These are phyloP conservation scores for Dastarcus helophoroides DNA, from an alignment of 2,888 invertebrate genomes.

Conservation along the genomic window DNA sequence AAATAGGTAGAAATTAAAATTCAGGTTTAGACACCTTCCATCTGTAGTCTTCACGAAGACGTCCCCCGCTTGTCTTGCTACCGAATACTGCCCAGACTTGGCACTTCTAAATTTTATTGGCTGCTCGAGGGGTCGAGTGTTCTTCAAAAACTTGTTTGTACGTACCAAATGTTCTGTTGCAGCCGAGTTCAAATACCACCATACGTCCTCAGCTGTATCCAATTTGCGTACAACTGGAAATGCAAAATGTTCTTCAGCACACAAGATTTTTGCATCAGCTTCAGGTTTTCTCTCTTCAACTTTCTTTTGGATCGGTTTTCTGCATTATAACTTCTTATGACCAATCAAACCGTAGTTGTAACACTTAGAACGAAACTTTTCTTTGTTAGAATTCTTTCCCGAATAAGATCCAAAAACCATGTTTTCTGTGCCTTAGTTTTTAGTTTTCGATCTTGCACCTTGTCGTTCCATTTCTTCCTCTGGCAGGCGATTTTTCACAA, in stretches of 20 bases:
- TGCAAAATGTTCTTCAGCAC: too few relatives aligned
- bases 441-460: not conserved
- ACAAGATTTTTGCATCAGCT: not conserved
- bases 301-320: not conserved
- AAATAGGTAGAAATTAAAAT: too few relatives aligned
- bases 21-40: too few relatives aligned
- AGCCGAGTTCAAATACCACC: constrained; percentile 20
- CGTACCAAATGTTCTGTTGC: constrained; percentile 18
- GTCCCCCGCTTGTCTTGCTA: constrained; percentile 22
- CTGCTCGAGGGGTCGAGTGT: constrained; percentile 13
- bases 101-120: constrained; percentile 26
- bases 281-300: not conserved
- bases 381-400: too few relatives aligned
- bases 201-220: too few relatives aligned
- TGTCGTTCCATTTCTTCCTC: constrained; percentile 16
- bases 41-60: not conserved
- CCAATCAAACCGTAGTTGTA: not conserved
- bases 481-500: constrained; percentile 18
- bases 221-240: too few relatives aligned
- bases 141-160: constrained; percentile 6
- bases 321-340: constrained; percentile 1
- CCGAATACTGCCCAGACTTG: constrained; percentile 21
- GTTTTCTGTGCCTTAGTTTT: too few relatives aligned
- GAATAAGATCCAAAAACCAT: too few relatives aligned
- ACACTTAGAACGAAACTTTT: constrained; percentile 1